These are phyloP conservation scores for Orycteropus afer DNA, from an alignment of 2,113 vertebrate genomes.

Conservation along the genomic window DNA sequence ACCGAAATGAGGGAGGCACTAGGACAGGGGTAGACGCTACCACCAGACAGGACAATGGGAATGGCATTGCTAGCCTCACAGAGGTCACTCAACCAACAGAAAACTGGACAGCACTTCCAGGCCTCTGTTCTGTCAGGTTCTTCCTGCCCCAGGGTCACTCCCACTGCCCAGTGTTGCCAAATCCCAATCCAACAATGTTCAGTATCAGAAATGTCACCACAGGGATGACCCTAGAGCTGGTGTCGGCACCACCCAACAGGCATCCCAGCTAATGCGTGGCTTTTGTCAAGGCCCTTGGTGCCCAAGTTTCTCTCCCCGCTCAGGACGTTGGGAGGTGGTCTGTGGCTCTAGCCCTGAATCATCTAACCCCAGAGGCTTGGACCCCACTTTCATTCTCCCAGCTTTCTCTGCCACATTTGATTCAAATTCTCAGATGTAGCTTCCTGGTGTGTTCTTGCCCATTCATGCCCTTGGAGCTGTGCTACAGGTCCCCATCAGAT, in stretches of 20 bases:
- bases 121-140: background rate
- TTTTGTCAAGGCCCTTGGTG: background rate
- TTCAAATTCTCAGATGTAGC: background rate
- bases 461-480: background rate
- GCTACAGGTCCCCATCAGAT: background rate
- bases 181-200: background rate
- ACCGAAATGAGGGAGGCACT: background rate
- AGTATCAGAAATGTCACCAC: background rate
- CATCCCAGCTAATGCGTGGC: background rate
- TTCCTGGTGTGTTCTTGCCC: background rate
- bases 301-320: background rate
- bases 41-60: background rate
- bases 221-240: background rate
- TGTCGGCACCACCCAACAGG: background rate
- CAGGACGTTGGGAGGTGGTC: background rate
- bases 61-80: background rate
- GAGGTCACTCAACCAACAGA: background rate
- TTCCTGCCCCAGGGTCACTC: background rate
- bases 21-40: background rate
- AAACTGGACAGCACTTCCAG: background rate
- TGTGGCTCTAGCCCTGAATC: background rate
- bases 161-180: background rate
- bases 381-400: background rate
- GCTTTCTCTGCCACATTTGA: background rate
- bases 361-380: background rate